Conservation (phyloP, 2,888 invertebrate species). For the Eucera pruinosa region DNA sequence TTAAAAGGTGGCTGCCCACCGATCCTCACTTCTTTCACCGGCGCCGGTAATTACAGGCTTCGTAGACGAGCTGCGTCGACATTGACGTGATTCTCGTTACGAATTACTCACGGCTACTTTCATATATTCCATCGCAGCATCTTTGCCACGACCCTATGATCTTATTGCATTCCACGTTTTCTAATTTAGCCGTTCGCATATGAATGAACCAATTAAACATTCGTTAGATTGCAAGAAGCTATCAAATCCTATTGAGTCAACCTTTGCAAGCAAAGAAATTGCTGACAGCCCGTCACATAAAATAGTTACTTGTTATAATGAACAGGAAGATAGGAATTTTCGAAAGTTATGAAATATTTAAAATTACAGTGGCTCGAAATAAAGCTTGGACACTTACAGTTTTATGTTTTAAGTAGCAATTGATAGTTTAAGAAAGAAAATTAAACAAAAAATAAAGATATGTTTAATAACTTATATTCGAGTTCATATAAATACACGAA, state of each 20-base stretch:
- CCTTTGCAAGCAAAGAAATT: not conserved
- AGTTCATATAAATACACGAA: too few relatives aligned
- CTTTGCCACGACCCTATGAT: not conserved
- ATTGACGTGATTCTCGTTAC: constrained; percentile 69
- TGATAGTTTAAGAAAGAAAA: too few relatives aligned
- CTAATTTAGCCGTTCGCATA: constrained; percentile 15
- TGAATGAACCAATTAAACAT: not conserved
- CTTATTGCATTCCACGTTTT: constrained; percentile 7
- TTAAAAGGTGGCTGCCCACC: constrained; percentile 71
- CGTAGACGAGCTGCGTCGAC: constrained; percentile 50
- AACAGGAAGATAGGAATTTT: not conserved
- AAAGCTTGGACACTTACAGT: too few relatives aligned
- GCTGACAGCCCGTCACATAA: not conserved
- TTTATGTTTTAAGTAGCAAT: too few relatives aligned
- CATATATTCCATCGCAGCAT: not conserved
- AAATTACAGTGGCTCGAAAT: too few relatives aligned
- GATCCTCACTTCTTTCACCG: constrained; percentile 59
- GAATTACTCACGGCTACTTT: constrained; percentile 43
- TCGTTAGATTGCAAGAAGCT: not conserved
- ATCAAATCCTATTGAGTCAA: constrained; percentile 13
- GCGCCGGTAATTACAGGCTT: constrained; percentile 71
- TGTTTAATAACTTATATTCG: too few relatives aligned
- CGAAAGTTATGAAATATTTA: not conserved
- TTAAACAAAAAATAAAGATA: too few relatives aligned
- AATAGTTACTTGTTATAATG: not conserved